Conservation (phyloP, 1,140 invertebrate species). For the Anadara kagoshimensis region DNA sequence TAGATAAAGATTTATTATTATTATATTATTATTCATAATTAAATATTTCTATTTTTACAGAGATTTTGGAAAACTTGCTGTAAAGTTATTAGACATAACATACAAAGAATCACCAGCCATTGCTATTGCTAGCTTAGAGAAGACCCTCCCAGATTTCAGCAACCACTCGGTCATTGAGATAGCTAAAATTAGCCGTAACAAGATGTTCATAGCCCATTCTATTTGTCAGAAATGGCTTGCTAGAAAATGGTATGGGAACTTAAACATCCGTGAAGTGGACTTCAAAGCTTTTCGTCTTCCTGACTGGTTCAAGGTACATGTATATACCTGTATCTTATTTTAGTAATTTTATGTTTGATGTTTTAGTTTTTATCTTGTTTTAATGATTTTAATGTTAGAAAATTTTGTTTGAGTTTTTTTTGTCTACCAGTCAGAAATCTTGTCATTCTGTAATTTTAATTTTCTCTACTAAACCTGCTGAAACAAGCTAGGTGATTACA, state of each 20-base stretch:
- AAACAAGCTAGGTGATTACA: too few species aligned
- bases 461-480: too few species aligned
- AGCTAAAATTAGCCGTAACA: constrained; percentile 62
- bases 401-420: too few species aligned
- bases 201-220: constrained; percentile 72
- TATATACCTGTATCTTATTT: constrained; percentile 43
- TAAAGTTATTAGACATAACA: constrained; percentile 69
- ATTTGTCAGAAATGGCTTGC: constrained; percentile 74
- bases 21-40: too few species aligned
- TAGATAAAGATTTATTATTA: too few species aligned
- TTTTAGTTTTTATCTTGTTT: too few species aligned
- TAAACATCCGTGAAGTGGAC: constrained; percentile 66
- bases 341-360: too few species aligned
- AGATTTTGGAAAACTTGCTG: constrained; percentile 71
- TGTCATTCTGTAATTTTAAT: too few species aligned
- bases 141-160: constrained; percentile 69
- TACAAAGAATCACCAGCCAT: constrained; percentile 62
- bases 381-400: too few species aligned
- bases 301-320: constrained; percentile 70
- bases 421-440: too few species aligned
- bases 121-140: constrained; percentile 66
- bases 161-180: constrained; percentile 63
- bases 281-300: constrained; percentile 65
- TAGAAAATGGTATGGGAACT: constrained; percentile 67
- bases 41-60: too few species aligned